phyloP scores from a whole-genome alignment of 2,797 vertebrate genomes.

The Darevskia nairensis region DNA sequence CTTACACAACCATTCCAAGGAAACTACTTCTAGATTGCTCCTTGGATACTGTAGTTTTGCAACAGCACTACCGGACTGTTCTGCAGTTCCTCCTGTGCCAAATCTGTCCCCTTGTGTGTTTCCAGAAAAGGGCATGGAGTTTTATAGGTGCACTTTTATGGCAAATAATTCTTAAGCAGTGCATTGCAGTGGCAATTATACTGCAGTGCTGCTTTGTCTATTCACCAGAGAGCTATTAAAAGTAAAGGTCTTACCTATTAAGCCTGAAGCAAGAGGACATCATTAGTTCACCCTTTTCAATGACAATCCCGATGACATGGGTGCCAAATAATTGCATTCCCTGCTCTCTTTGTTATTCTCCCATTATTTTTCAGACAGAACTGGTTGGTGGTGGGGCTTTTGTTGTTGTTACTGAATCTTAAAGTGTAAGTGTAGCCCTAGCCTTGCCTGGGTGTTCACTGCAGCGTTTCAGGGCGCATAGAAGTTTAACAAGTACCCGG shows the following conservation, averaged over 20 bases:
- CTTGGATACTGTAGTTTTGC: not conserved
- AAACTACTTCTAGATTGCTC: not conserved
- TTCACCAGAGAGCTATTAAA: conserved; percentile 46
- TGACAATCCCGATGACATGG: not conserved
- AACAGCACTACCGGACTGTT: no score
- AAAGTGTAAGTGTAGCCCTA: not conserved
- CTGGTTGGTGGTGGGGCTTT: not conserved
- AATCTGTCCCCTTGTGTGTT: accelerated
- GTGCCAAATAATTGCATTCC: not conserved
- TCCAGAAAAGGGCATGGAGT: not conserved
- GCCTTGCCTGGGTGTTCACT: no score
- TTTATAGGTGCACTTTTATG: not conserved
- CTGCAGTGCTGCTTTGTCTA: not conserved
- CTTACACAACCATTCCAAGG: not conserved
- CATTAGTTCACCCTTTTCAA: not conserved
- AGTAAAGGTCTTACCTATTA: not conserved
- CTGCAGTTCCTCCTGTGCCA: accelerated
- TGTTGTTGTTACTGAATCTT: not conserved
- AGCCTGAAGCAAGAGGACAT: conserved; percentile 22
- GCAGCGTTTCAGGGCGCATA: no score
- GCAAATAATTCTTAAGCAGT: not conserved
- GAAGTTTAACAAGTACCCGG: not conserved
- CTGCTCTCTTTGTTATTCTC: not conserved
- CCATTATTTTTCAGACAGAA: not conserved
- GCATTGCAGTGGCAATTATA: not conserved